These are phyloP conservation scores for Borostomias antarcticus DNA, from an alignment of 2,797 vertebrate species.

Conservation along the genomic window DNA sequence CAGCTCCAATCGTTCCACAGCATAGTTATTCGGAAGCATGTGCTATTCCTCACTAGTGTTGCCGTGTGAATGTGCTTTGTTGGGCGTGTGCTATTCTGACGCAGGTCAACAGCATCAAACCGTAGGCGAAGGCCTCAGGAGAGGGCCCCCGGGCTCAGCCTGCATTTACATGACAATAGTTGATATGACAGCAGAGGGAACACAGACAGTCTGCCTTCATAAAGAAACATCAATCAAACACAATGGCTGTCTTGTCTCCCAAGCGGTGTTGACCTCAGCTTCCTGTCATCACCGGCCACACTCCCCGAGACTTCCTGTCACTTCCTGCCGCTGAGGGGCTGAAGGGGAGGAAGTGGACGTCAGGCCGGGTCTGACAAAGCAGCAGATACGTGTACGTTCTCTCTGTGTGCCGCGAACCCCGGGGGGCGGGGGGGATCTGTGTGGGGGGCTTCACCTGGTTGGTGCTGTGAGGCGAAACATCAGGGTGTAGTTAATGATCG, in stretches of 20 bases:
- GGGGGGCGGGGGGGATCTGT: conserved; percentile 23
- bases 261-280: conserved; percentile 43
- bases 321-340: background rate
- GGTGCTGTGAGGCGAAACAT: conserved; percentile 22
- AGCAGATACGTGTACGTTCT: too few species aligned
- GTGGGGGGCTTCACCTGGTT: conserved; percentile 36
- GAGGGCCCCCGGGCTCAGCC: conserved; percentile 31
- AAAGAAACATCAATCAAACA: conserved; percentile 51
- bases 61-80: background rate
- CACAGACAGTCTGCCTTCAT: conserved; percentile 48
- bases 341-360: conserved; percentile 18
- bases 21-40: too few species aligned
- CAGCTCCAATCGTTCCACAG: background rate
- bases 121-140: conserved; percentile 22
- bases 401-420: conserved; percentile 26
- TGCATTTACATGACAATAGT: conserved; percentile 56
- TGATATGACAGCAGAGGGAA: conserved; percentile 48
- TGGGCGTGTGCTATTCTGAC: too few species aligned
- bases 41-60: background rate
- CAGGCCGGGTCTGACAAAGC: conserved; percentile 35
- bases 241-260: conserved; percentile 43
- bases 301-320: conserved; percentile 25
- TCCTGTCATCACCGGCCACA: background rate
- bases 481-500: conserved; percentile 44
- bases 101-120: too few species aligned